Conservation (phyloP, 2,888 invertebrate genomes). For the Noctua fimbriata region DNA sequence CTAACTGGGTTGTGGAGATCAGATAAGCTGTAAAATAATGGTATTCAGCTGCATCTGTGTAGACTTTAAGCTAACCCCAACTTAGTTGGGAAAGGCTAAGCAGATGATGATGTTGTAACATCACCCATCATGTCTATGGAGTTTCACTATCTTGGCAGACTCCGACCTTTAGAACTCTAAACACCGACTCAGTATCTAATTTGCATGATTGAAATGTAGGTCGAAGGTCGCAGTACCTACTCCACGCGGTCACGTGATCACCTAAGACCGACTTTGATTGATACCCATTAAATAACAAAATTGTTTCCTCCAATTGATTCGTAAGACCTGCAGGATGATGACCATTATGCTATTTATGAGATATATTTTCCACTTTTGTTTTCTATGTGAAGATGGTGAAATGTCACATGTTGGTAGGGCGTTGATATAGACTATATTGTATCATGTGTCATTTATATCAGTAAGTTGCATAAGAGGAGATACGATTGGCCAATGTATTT, state of each 20-base stretch:
- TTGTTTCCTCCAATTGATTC: conserved; percentile 67
- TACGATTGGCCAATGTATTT: too few species aligned
- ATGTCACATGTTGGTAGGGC: not conserved
- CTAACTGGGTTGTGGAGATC: not conserved
- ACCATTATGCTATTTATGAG: conserved; percentile 52
- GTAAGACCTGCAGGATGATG: conserved; percentile 56
- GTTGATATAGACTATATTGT: not conserved
- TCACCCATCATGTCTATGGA: not conserved
- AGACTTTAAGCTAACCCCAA: not conserved
- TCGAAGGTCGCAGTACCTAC: conserved; percentile 20
- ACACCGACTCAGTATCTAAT: conserved; percentile 10
- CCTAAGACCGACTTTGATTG: conserved; percentile 46
- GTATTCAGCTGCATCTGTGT: not conserved
- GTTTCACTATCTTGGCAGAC: not conserved
- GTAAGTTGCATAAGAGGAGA: not conserved
- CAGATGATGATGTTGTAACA: not conserved
- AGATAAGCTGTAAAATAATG: not conserved
- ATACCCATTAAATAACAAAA: conserved; percentile 61
- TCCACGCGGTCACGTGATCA: conserved; percentile 29
- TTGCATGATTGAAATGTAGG: conserved; percentile 40
- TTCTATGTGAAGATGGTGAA: conserved; percentile 31
- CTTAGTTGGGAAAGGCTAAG: not conserved
- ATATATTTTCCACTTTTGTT: conserved; percentile 59
- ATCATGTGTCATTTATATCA: not conserved
- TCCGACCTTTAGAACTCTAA: not conserved